Evolutionary conservation across 2,797 vertebrate genomes (phyloP).

Genomic region (Pogonophryne albipinna): DNA sequence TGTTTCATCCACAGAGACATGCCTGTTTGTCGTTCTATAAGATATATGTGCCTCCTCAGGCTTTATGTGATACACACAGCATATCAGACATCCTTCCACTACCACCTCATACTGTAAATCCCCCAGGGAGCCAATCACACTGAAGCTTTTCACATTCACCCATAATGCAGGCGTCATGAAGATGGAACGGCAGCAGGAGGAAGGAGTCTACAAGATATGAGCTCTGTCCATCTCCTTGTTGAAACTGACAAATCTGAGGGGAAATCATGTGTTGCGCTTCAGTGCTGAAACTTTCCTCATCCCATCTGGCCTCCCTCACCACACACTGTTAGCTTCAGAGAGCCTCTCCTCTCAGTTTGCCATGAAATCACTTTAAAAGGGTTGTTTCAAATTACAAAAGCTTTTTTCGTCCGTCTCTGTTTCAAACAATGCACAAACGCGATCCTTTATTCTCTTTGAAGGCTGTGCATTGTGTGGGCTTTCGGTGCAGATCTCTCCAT

Average conservation of each 20-base stretch:
- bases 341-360: slow-evolving; percentile 25
- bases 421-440: slow-evolving; percentile 48
- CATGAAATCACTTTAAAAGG: slow-evolving; percentile 54
- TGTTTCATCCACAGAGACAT: slow-evolving; percentile 13
- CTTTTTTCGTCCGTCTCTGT: slow-evolving; percentile 34
- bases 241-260: slow-evolving; percentile 55
- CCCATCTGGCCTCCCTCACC: slow-evolving; percentile 35
- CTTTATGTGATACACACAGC: slow-evolving; percentile 21
- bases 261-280: slow-evolving; percentile 65
- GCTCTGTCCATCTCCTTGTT: slow-evolving; percentile 46
- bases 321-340: slow-evolving; percentile 46
- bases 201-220: slow-evolving; percentile 48
- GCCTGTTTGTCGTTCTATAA: slow-evolving; percentile 19
- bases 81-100: slow-evolving; percentile 27
- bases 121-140: slow-evolving; percentile 57
- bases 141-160: slow-evolving; percentile 50
- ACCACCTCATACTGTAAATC: slow-evolving; percentile 34
- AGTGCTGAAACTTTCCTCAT: slow-evolving; percentile 41
- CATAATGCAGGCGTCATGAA: slow-evolving; percentile 59
- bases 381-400: slow-evolving; percentile 41
- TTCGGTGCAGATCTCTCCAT: slow-evolving; percentile 9
- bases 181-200: slow-evolving; percentile 40
- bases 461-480: slow-evolving; percentile 22
- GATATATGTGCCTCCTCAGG: slow-evolving; percentile 24
- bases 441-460: slow-evolving; percentile 44